These are phyloP conservation scores for Bujurquina vittata DNA, from an alignment of 2,113 vertebrate species.

Conservation along the genomic window DNA sequence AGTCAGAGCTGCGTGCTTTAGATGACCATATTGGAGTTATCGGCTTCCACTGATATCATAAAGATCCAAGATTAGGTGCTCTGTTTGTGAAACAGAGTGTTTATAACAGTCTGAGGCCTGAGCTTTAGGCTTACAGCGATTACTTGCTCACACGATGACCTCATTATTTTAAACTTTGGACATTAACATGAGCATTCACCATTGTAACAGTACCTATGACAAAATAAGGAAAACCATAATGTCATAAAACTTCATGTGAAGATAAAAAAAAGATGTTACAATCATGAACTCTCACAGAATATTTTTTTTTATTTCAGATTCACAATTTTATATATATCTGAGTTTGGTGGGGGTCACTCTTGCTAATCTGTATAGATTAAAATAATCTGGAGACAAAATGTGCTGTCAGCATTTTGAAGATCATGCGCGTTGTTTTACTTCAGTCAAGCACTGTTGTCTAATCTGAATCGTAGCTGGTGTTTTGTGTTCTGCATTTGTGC, in stretches of 20 bases:
- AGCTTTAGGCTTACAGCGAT: neutral
- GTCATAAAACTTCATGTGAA: neutral
- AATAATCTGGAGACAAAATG: neutral
- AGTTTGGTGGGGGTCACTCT: neutral
- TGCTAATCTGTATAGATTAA: neutral
- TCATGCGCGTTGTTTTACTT: neutral
- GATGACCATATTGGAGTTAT: slow-evolving; percentile 1
- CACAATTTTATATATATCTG: neutral
- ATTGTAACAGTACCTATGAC: neutral
- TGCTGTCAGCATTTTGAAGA: neutral
- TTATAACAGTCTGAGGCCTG: neutral
- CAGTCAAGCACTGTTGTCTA: neutral
- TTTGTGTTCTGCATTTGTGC: neutral
- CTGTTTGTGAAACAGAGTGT: neutral
- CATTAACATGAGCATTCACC: neutral
- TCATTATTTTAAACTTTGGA: neutral
- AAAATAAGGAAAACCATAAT: neutral
- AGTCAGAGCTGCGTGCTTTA: neutral
- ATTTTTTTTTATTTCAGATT: neutral
- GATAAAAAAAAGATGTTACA: neutral
- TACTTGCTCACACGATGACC: neutral
- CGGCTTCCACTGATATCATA: neutral
- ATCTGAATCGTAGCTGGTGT: neutral
- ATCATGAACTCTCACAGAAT: neutral
- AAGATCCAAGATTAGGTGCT: neutral